Evolutionary conservation across 1,140 invertebrate species (phyloP).

Genomic region (Anastrepha ludens): DNA sequence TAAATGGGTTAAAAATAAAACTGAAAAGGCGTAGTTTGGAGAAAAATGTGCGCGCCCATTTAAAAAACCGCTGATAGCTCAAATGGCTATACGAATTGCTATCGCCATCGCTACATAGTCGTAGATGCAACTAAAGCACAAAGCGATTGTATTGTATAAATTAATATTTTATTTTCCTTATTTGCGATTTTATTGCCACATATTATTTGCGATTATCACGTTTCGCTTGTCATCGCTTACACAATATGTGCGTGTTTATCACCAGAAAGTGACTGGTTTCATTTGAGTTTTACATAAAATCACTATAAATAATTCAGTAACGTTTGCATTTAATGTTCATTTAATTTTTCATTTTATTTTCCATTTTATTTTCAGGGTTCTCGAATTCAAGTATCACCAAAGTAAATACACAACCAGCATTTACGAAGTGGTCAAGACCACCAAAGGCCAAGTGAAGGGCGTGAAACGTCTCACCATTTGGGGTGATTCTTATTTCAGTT

Average conservation of each 20-base stretch:
- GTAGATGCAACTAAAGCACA: not conserved
- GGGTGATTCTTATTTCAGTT: slow-evolving; percentile 73
- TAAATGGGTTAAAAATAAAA: not conserved
- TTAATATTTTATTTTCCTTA: not conserved
- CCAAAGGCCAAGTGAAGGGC: slow-evolving; percentile 65
- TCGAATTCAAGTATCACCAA: slow-evolving; percentile 68
- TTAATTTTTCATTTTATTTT: slow-evolving; percentile 26
- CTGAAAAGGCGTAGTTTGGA: no score
- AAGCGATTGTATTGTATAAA: not conserved
- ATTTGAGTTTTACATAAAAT: not conserved
- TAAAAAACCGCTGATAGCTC: no score
- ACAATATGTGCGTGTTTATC: not conserved
- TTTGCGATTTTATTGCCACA: not conserved
- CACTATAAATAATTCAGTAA: slow-evolving; percentile 30
- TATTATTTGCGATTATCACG: not conserved
- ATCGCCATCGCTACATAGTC: no score
- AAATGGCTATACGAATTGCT: no score
- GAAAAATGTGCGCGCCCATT: no score
- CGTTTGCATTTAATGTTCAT: slow-evolving; percentile 13
- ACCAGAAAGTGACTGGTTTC: not conserved
- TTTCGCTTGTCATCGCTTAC: slow-evolving; percentile 1
- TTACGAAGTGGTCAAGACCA: slow-evolving; percentile 63
- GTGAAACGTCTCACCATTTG: slow-evolving; percentile 66
- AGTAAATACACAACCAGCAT: slow-evolving; percentile 66
- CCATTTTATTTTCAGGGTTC: slow-evolving; percentile 61